phyloP scores from a whole-genome alignment of 1,140 invertebrate genomes.

The Dendroctonus valens region DNA sequence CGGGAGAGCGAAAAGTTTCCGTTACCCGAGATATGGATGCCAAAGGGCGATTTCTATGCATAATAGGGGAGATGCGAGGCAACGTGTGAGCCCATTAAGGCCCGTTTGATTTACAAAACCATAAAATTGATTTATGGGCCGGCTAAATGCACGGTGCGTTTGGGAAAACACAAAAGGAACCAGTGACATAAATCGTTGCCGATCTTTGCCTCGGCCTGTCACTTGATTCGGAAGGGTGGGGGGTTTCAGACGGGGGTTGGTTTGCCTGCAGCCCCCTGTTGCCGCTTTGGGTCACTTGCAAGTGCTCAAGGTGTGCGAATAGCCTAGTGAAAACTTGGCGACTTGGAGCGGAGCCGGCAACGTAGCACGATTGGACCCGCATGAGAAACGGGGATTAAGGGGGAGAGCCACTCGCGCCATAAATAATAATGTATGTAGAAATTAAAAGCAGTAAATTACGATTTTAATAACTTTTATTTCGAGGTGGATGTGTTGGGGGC shows the following conservation, averaged over 20 bases:
- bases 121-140: slow-evolving; percentile 52
- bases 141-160: slow-evolving; percentile 50
- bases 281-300: too few species aligned
- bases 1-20: too few species aligned
- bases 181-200: slow-evolving; percentile 51
- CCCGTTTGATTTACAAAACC: slow-evolving; percentile 52
- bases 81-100: slow-evolving; percentile 44
- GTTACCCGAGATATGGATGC: too few species aligned
- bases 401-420: slow-evolving; percentile 33
- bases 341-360: too few species aligned
- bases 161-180: slow-evolving; percentile 51
- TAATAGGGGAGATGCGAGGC: slow-evolving; percentile 33
- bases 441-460: slow-evolving; percentile 37
- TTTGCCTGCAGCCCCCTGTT: too few species aligned
- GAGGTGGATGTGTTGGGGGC: slow-evolving; percentile 31
- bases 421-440: slow-evolving; percentile 36
- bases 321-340: too few species aligned
- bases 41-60: slow-evolving; percentile 26
- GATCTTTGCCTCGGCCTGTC: slow-evolving; percentile 50
- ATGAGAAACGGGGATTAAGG: slow-evolving; percentile 34
- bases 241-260: not conserved
- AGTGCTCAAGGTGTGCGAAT: too few species aligned
- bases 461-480: slow-evolving; percentile 38
- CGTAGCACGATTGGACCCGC: slow-evolving; percentile 15
- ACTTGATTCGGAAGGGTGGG: slow-evolving; percentile 24